Evolutionary conservation across 1,140 invertebrate genomes (phyloP), one percentile per base, ranked within the genome.

Genomic region (Lordiphosa clarofinis): DNA sequence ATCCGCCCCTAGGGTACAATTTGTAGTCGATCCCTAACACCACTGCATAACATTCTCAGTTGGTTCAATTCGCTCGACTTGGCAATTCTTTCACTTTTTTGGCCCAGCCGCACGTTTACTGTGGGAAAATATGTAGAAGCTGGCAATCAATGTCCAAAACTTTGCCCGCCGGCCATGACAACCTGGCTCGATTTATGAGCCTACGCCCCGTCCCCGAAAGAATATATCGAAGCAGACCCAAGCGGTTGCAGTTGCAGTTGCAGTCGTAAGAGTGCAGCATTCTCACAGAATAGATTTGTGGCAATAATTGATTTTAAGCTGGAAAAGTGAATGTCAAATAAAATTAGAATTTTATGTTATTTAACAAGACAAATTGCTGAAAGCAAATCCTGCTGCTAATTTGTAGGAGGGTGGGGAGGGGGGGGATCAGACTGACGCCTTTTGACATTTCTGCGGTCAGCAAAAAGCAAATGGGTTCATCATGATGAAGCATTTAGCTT

Each of bases 291-390:
- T 81, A 82, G 75, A 81, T 75, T 68, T 79, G 65, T 73, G 64
- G 79, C 73, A 79, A 86, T 86, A 84, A 84, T 84, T 86, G 78
- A 86, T 71, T 86, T 84, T 68, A 86, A 78, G 86, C 79, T 84
- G 79, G 8, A 35, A 12, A 38, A 19, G 53, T 21, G 33, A 36
- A 55, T 60, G 49, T 49, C 40, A 56, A 55, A 66, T 49, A 33
- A 48, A 54, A 44, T 33, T 42, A 52, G 47, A 35, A 61, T 54
- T 54, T 63, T 59, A 38, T 58, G 53, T 48, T 10, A 35, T 28
- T 58, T 56, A 54, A 60, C 46, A 38, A 58, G 40, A 28, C 44
- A 56, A 59, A 63, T 56, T 40, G 43, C 56, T 46, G 21, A 58
- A 52, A 28, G 49, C 59, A 54, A 58, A 81, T 74, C 54, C 78